Base-by-base conservation (phyloP, 2,113 vertebrate species). In the cat (Felis catus) region DNA sequence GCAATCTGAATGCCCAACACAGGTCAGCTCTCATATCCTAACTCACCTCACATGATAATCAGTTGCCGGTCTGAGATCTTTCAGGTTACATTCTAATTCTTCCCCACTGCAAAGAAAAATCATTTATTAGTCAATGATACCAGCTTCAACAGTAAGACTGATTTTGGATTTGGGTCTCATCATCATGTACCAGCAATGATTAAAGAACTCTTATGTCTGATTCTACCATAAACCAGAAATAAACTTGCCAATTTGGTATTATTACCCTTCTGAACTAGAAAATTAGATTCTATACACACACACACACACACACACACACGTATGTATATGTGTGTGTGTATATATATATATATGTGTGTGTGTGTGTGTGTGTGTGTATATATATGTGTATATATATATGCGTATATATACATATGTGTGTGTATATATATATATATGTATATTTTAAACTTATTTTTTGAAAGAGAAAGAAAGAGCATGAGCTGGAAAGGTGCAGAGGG, bases 11-110 rank as follows among this genome's bases (percentile, higher is more conserved):
- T 48, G 78, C 51, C 68, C 16, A 61, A 12, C 12, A 79, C 10
- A 79, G 95, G n/a, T 71, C 25, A 78, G 7, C 12, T 90, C 78
- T 5, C 51, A 0, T 19, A 78, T 45, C 29, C 70, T 7, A 55
- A 98, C 99, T 98, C 98, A 99, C 99, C 99, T 99, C 98, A 99
- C 99, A 0, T 99, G 99, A 98, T 99, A 99, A 98, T 99, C 99
- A 68, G 99, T 99, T 87, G 99, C 99, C 97, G 99, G 99, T 99
- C 99, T 99, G 96, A 99, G 99, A 98, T 99, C 99, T 98, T 99
- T 99, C 98, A 99, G 99, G 98, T 99, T 99, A 98, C 99, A 99
- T 98, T 99, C 99, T 98, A 99, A 98, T 98, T 99, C 99, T 98
- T 99, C 99, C 97, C 99, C 99, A 97, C 99, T 99, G 97, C 1